A percentile compares a stretch with the other conserved stretches of the same genome.
Evolutionary conservation across 1,140 invertebrate species (phyloP).

Genomic region (Drosophila rhopaloa): DNA sequence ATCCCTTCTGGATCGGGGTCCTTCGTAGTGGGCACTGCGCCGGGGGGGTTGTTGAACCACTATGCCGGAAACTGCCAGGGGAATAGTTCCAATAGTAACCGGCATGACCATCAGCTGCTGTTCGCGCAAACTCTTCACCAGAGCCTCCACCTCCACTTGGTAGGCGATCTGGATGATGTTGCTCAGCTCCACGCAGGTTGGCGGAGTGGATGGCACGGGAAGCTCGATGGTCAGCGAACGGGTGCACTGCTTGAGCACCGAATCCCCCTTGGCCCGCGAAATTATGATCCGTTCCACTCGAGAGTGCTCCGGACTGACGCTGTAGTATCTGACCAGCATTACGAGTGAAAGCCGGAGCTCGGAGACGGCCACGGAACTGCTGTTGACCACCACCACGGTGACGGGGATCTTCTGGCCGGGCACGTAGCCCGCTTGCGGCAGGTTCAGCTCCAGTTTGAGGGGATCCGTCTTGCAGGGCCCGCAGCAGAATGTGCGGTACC

Average conservation of each 20-base stretch:
- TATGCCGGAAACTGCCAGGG: conserved; percentile 67
- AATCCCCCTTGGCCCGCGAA: conserved; percentile 85
- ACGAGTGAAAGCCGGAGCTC: conserved; percentile 85
- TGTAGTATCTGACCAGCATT: conserved; percentile 83
- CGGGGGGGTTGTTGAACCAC: conserved; percentile 70
- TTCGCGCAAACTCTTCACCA: conserved; percentile 81
- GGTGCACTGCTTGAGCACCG: conserved; percentile 84
- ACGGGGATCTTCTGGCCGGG: conserved; percentile 77
- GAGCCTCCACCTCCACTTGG: conserved; percentile 87
- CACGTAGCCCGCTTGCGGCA: conserved; percentile 79
- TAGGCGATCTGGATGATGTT: conserved; percentile 88
- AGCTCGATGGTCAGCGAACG: conserved; percentile 81
- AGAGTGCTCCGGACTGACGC: conserved; percentile 86
- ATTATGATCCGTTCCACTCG: conserved; percentile 86
- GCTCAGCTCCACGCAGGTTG: conserved; percentile 88
- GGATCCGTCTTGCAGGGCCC: conserved; percentile 79
- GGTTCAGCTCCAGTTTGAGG: conserved; percentile 67
- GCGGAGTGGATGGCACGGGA: conserved; percentile 88
- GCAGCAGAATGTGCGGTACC: conserved; percentile 76
- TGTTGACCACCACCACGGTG: conserved; percentile 73
- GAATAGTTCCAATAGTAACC: conserved; percentile 87
- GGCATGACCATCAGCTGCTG: conserved; percentile 85
- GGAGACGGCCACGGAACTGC: conserved; percentile 85
- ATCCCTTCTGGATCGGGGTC: conserved; percentile 14
- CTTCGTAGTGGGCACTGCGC: conserved; percentile 61